Conservation (phyloP, 2,113 vertebrate genomes). For the Glaucomys volans region DNA sequence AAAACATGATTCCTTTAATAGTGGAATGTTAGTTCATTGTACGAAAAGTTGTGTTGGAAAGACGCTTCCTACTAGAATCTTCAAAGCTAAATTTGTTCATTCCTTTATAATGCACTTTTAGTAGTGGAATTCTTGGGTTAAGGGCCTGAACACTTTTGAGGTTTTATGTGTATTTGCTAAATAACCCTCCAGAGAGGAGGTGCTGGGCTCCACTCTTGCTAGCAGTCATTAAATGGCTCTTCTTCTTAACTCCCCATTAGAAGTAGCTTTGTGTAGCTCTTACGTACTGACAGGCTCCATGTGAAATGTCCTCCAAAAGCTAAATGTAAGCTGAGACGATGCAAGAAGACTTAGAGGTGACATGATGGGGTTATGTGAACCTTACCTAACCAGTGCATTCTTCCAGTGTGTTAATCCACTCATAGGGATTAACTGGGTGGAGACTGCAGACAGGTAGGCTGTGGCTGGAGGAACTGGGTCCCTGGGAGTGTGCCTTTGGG, state of each 20-base stretch:
- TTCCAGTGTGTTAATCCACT: no score
- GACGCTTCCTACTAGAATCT: accelerated
- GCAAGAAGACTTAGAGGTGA: no score
- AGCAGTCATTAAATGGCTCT: not conserved
- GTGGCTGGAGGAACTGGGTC: no score
- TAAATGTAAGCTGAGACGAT: no score
- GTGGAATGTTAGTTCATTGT: accelerated
- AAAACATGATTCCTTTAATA: not conserved
- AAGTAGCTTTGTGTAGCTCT: accelerated
- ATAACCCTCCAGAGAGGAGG: not conserved
- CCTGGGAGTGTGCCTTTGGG: no score
- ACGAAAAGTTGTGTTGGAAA: not conserved
- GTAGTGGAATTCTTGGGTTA: not conserved
- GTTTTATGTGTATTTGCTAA: not conserved
- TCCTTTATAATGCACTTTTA: not conserved
- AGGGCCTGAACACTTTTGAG: not conserved
- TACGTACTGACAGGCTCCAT: accelerated
- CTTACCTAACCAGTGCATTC: no score
- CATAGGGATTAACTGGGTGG: no score
- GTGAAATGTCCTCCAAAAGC: no score
- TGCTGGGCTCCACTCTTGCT: not conserved
- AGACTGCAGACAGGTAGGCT: no score
- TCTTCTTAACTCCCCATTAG: accelerated
- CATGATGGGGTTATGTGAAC: no score
- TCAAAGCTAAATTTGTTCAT: accelerated